phyloP scores from a whole-genome alignment of 1,140 invertebrate genomes.

The Wasmannia auropunctata region DNA sequence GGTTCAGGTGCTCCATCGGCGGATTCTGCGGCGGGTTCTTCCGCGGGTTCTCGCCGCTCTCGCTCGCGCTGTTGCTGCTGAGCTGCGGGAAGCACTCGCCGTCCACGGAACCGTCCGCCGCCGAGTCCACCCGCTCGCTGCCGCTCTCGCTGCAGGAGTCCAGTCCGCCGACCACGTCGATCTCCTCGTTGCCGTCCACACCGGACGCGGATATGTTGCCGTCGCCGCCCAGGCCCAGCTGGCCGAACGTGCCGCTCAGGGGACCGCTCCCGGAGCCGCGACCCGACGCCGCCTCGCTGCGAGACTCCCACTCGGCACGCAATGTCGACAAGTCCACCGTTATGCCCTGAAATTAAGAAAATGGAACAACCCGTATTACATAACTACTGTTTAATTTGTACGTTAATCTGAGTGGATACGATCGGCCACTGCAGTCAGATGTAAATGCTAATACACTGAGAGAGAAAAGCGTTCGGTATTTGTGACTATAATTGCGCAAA shows the following conservation, averaged over 20 bases:
- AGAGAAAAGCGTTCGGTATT: too few species aligned
- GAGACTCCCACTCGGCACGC: constrained; percentile 91
- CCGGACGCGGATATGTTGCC: constrained; percentile 90
- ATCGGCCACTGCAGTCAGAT: not conserved
- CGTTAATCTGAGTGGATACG: not conserved
- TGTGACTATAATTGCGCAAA: too few species aligned
- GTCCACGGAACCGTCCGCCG: constrained; percentile 87
- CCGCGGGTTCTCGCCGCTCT: constrained; percentile 61
- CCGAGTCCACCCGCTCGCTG: constrained; percentile 87
- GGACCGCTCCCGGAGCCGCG: constrained; percentile 73
- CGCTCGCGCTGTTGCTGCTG: constrained; percentile 31
- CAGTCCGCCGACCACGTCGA: constrained; percentile 91
- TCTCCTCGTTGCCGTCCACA: constrained; percentile 90
- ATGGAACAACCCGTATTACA: not conserved
- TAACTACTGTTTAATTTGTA: not conserved
- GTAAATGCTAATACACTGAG: not conserved
- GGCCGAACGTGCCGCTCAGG: constrained; percentile 74
- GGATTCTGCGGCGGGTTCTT: constrained; percentile 61
- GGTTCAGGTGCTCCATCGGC: constrained; percentile 79
- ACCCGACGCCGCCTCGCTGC: constrained; percentile 84
- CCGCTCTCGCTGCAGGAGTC: constrained; percentile 87
- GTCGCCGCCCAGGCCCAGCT: constrained; percentile 86
- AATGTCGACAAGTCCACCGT: constrained; percentile 94
- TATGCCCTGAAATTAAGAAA: constrained; percentile 87
- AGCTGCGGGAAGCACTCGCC: constrained; percentile 82